Evolutionary conservation across 1,140 invertebrate genomes (phyloP).

Genomic region (Drosophila eugracilis): DNA sequence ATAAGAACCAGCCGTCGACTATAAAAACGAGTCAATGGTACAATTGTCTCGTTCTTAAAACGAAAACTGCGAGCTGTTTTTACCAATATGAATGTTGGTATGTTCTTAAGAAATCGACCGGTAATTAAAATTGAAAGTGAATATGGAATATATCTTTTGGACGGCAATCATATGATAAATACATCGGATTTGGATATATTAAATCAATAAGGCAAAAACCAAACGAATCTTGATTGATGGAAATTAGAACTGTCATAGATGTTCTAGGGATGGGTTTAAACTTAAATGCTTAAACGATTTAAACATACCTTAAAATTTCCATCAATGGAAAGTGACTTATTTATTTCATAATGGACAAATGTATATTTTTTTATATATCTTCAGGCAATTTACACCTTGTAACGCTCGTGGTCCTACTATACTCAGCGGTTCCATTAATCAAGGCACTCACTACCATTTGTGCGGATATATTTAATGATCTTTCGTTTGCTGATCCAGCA

Average conservation of each 20-base stretch:
- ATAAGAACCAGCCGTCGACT: not conserved
- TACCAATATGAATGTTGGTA: slow-evolving; percentile 3
- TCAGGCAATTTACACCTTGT: slow-evolving; percentile 45
- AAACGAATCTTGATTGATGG: no score
- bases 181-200: not conserved
- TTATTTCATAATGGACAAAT: no score
- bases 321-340: no score
- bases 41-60: slow-evolving; percentile 1
- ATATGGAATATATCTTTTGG: not conserved
- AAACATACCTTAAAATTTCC: no score
- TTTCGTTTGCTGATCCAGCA: slow-evolving; percentile 50
- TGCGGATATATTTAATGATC: slow-evolving; percentile 39
- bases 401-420: slow-evolving; percentile 47
- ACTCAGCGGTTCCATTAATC: slow-evolving; percentile 13
- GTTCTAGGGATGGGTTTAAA: no score
- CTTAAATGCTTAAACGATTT: no score
- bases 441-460: slow-evolving; percentile 37
- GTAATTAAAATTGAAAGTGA: not conserved
- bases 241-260: no score
- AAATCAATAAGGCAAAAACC: no score
- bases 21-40: not conserved
- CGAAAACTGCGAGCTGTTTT: not conserved
- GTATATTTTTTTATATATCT: not conserved
- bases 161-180: not conserved
- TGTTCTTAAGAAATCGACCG: not conserved